These are phyloP conservation scores for Iphiclides podalirius DNA, from an alignment of 2,888 invertebrate species.

Conservation along the genomic window DNA sequence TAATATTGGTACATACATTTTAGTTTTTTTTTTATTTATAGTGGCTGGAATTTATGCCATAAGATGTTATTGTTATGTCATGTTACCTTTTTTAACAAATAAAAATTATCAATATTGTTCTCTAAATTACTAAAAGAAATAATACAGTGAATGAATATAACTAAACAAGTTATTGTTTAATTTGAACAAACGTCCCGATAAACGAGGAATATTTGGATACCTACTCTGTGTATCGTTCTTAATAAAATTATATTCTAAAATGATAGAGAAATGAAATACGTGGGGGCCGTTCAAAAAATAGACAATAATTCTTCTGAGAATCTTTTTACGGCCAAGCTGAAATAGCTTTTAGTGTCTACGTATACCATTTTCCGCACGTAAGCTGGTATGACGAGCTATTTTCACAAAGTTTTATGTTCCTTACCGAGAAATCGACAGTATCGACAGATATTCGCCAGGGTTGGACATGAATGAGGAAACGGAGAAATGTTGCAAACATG, in stretches of 20 bases:
- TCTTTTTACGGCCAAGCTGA: constrained; percentile 3
- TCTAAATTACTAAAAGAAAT: not conserved
- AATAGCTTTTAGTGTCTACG: constrained; percentile 7
- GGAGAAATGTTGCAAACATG: too few species aligned
- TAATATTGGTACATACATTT: not conserved
- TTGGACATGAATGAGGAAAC: not conserved
- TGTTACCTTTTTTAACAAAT: too few species aligned
- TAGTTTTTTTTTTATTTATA: not conserved
- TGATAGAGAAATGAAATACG: not conserved
- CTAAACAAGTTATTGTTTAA: too few species aligned
- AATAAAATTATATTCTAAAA: not conserved
- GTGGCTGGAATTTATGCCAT: not conserved
- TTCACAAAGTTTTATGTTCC: constrained; percentile 18
- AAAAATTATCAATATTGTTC: not conserved
- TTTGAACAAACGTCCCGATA: too few species aligned
- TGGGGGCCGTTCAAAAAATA: not conserved
- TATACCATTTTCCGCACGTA: not conserved
- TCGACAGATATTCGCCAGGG: constrained; percentile 1
- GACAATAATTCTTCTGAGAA: not conserved
- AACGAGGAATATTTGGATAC: too few species aligned
- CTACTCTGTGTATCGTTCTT: not conserved
- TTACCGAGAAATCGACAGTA: constrained; percentile 25
- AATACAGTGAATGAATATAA: too few species aligned
- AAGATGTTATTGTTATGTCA: not conserved
- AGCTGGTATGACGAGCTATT: constrained; percentile 1